Percentiles rank a stretch among this genome's conserved stretches.
Evolutionary conservation across 2,797 vertebrate genomes (phyloP).

Genomic region (Spheniscus humboldti): DNA sequence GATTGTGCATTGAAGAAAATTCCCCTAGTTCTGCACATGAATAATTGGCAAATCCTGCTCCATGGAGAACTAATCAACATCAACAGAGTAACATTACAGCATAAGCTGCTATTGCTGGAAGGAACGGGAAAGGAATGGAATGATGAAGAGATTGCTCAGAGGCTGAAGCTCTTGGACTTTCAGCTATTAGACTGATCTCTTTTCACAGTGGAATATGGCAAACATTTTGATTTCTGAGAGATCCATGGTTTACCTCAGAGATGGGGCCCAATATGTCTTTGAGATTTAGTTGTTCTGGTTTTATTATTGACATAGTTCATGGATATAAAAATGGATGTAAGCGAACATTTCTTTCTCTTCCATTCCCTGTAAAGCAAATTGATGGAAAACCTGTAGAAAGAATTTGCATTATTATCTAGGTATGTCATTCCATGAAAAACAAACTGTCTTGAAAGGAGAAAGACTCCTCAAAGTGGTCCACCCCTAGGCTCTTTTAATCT

Average conservation of each 20-base stretch:
- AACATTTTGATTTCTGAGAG: not conserved
- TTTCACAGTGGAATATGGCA: not conserved
- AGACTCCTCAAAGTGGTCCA: not conserved
- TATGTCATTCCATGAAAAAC: not conserved
- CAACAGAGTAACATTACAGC: not conserved
- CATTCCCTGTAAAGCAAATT: not conserved
- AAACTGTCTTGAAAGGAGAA: not conserved
- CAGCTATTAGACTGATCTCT: not conserved
- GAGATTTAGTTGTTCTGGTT: not conserved
- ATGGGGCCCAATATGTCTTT: not conserved
- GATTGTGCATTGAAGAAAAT: not conserved
- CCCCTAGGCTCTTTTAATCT: not conserved
- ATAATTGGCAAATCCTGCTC: not conserved
- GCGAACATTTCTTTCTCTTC: not conserved
- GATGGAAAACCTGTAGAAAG: not conserved
- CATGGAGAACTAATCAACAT: not conserved
- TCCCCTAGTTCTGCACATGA: not conserved
- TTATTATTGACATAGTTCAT: not conserved
- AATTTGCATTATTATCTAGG: not conserved
- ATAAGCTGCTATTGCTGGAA: not conserved
- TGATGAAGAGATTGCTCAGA: not conserved
- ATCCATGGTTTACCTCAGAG: not conserved
- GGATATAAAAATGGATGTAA: not conserved
- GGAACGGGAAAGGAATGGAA: not conserved
- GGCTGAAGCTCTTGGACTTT: not conserved